Evolutionary conservation across 2,113 vertebrate species (phyloP).

Genomic region (Oreochromis spilurus): DNA sequence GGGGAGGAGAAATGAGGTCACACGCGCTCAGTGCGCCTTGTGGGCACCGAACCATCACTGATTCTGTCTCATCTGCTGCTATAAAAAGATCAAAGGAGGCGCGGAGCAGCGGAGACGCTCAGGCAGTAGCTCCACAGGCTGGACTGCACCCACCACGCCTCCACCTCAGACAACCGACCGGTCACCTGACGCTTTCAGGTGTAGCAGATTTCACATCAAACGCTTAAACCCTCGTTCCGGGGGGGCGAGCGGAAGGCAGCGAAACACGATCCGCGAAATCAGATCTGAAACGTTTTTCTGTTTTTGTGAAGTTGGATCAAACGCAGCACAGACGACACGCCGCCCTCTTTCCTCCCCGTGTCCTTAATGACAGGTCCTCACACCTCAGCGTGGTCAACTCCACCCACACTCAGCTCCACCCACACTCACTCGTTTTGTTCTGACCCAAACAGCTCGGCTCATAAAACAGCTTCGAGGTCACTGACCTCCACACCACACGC

Average conservation of each 20-base stretch:
- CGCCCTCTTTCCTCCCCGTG: too few relatives aligned
- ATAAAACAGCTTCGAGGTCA: neutral
- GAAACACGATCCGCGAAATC: too few relatives aligned
- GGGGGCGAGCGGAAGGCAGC: neutral
- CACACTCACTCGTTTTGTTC: neutral
- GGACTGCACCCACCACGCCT: neutral
- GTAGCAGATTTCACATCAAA: neutral
- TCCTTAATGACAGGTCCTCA: too few relatives aligned
- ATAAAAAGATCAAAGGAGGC: conserved; percentile 64
- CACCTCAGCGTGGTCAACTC: too few relatives aligned
- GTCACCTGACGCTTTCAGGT: neutral
- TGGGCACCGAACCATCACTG: conserved; percentile 42
- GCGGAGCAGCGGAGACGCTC: neutral
- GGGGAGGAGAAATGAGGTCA: conserved; percentile 55
- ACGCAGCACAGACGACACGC: too few relatives aligned
- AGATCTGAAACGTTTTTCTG: too few relatives aligned
- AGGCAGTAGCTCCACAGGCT: neutral
- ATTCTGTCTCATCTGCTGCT: conserved; percentile 62
- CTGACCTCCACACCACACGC: neutral
- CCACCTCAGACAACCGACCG: neutral
- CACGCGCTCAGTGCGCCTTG: neutral
- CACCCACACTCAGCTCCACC: neutral
- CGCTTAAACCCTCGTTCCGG: neutral
- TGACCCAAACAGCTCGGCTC: neutral
- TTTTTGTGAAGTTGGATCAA: too few relatives aligned